phyloP scores from a whole-genome alignment of 2,797 vertebrate genomes.

The Sebastes nivosus region DNA sequence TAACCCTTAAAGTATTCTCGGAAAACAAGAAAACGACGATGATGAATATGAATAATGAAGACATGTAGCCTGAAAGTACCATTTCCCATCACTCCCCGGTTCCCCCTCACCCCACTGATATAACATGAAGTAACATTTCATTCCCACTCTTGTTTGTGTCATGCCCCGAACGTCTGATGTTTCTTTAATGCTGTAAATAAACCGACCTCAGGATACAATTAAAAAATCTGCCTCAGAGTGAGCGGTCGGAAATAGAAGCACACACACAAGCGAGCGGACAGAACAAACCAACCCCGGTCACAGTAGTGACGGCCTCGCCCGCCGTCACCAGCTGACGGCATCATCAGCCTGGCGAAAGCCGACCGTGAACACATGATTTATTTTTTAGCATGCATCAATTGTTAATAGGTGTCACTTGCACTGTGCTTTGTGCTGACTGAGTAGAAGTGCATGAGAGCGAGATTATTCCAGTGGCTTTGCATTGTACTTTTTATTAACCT shows the following conservation, averaged over 20 bases:
- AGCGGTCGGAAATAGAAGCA: constrained; percentile 52
- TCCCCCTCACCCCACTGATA: background rate
- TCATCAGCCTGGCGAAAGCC: constrained; percentile 13
- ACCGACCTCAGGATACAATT: constrained; percentile 62
- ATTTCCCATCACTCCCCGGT: background rate
- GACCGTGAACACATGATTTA: constrained; percentile 39
- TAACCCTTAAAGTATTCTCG: background rate
- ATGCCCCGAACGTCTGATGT: constrained; percentile 14
- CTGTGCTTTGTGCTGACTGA: constrained; percentile 39
- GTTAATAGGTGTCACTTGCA: constrained; percentile 54
- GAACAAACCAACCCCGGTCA: background rate
- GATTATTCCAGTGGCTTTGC: background rate
- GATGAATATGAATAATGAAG: constrained; percentile 35
- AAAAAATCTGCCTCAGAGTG: constrained; percentile 53
- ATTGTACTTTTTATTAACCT: background rate
- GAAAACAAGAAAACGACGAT: background rate
- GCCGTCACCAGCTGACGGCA: constrained; percentile 50
- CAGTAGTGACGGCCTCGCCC: constrained; percentile 16
- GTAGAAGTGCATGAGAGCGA: background rate
- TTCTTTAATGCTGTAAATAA: constrained; percentile 52
- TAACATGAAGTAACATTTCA: constrained; percentile 36
- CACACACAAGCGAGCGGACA: background rate
- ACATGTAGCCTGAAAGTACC: background rate
- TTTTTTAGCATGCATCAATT: constrained; percentile 52
- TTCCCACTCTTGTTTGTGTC: constrained; percentile 34